Percentiles rank a stretch among this genome's conserved stretches.
Evolutionary conservation across 2,113 vertebrate genomes (phyloP).

Genomic region (Nyctibius bracteatus): DNA sequence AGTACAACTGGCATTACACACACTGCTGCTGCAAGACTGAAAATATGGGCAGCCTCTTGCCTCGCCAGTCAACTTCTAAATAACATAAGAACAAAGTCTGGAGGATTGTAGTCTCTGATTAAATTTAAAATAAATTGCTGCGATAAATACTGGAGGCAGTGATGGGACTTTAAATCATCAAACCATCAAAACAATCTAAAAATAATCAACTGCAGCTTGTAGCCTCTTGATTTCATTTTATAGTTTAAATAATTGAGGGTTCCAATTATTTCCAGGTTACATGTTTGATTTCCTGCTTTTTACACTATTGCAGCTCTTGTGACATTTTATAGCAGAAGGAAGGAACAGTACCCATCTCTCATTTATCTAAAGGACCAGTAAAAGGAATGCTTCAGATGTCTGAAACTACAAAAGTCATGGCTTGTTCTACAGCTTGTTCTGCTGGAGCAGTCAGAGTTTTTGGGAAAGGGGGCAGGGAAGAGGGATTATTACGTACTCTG

Average conservation of each 20-base stretch:
- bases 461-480: background rate
- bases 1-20: background rate
- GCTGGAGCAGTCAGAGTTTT: background rate
- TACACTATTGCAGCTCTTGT: background rate
- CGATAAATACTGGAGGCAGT: conserved; percentile 15
- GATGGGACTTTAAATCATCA: conserved; percentile 21
- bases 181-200: conserved; percentile 31
- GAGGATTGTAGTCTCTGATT: background rate
- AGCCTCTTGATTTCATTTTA: background rate
- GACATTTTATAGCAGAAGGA: background rate
- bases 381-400: background rate
- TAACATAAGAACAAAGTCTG: background rate
- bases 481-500: background rate
- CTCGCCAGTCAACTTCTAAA: background rate
- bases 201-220: conserved; percentile 26
- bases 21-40: background rate
- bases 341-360: background rate
- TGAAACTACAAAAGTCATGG: background rate
- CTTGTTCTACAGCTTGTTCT: background rate
- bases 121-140: conserved; percentile 24
- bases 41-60: background rate
- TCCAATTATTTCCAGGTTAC: background rate
- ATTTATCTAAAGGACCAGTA: background rate
- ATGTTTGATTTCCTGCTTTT: background rate
- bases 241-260: background rate